Conservation (phyloP, 1,140 invertebrate genomes). For the Nilaparvata lugens region DNA sequence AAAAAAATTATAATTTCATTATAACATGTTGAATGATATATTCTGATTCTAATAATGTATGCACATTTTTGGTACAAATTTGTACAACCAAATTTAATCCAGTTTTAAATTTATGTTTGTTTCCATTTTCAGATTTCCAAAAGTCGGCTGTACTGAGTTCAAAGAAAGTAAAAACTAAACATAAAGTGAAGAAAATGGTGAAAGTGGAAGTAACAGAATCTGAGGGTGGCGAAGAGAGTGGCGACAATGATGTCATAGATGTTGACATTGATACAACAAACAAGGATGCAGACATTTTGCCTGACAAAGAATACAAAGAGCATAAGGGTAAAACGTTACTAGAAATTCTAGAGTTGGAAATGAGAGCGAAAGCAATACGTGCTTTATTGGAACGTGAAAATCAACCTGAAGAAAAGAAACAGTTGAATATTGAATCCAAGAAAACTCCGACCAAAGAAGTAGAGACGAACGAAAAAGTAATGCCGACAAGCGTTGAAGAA, state of each 20-base stretch:
- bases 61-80: too few relatives aligned
- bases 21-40: too few relatives aligned
- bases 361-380: constrained; percentile 43
- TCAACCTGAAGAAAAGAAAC: constrained; percentile 12
- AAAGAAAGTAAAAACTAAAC: constrained; percentile 2
- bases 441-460: constrained; percentile 5
- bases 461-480: not conserved
- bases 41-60: too few relatives aligned
- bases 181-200: constrained; percentile 5
- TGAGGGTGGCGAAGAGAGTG: not conserved
- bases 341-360: constrained; percentile 43
- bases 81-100: too few relatives aligned
- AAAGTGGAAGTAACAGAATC: not conserved
- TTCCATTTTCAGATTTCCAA: too few relatives aligned
- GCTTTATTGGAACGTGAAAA: constrained; percentile 30
- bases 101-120: too few relatives aligned
- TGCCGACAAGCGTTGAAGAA: not conserved
- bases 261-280: not conserved
- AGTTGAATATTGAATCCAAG: not conserved
- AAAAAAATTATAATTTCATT: too few relatives aligned
- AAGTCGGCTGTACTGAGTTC: not conserved
- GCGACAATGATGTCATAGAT: not conserved
- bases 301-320: constrained; percentile 1
- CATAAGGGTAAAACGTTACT: constrained; percentile 40
- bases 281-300: not conserved